Evolutionary conservation across 2,797 vertebrate genomes (phyloP).

Genomic region (Sebastes baramenuke): DNA sequence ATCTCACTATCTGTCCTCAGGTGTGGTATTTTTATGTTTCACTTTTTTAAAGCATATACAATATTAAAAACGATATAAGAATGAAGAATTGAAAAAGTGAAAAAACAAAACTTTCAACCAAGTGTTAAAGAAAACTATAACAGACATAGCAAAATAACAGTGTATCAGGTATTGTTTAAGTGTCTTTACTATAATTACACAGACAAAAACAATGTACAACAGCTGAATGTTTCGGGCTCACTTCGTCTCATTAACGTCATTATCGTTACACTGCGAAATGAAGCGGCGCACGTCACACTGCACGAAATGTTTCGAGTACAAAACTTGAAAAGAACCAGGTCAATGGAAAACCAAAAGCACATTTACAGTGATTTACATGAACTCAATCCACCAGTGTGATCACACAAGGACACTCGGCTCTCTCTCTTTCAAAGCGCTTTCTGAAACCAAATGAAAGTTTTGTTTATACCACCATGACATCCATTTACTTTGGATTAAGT

Average conservation of each 20-base stretch:
- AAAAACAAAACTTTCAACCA: not conserved
- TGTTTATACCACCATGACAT: conserved; percentile 14
- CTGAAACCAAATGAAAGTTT: conserved; percentile 23
- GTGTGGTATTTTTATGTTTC: not conserved
- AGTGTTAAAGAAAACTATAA: not conserved
- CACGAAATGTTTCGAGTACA: conserved; percentile 75
- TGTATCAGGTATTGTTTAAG: conserved; percentile 55
- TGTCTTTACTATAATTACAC: conserved; percentile 85
- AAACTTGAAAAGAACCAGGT: conserved; percentile 72
- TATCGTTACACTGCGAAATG: conserved; percentile 65
- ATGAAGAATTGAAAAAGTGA: not conserved
- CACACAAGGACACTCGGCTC: conserved; percentile 43
- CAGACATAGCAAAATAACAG: not conserved
- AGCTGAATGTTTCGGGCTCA: conserved; percentile 67
- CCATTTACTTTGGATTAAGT: conserved; percentile 5
- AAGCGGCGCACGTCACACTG: conserved; percentile 67
- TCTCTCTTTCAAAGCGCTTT: conserved; percentile 26
- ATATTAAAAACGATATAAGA: not conserved
- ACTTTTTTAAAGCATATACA: not conserved
- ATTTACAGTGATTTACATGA: conserved; percentile 83
- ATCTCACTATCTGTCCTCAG: not conserved
- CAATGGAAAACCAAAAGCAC: conserved; percentile 68
- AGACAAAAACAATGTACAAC: conserved; percentile 83
- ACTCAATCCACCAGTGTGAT: conserved; percentile 56
- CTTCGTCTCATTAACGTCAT: conserved; percentile 57